Percentiles rank a stretch among this genome's conserved stretches.
These are phyloP conservation scores for Cynopterus sphinx DNA, from an alignment of 2,797 vertebrate genomes.

Conservation along the genomic window DNA sequence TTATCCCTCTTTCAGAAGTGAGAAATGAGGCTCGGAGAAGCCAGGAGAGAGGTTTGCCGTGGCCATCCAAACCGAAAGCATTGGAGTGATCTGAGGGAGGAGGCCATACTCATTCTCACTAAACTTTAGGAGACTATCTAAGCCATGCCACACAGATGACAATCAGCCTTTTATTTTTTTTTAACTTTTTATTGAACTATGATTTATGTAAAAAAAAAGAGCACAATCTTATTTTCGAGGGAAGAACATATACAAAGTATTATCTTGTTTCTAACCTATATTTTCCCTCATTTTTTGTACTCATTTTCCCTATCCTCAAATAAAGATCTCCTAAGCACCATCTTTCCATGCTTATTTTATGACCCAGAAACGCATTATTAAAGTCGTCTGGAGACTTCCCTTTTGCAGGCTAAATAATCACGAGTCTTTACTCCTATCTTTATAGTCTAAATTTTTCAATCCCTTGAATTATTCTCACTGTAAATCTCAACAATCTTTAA, in stretches of 20 bases:
- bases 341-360: not conserved
- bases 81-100: not conserved
- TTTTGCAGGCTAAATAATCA: slow-evolving; percentile 1
- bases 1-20: not conserved
- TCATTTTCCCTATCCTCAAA: not conserved
- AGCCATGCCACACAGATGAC: not conserved
- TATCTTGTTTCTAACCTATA: not conserved
- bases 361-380: not conserved
- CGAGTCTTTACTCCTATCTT: not conserved
- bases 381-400: not conserved
- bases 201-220: not conserved
- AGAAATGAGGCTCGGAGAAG: not conserved
- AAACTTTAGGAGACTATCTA: not conserved
- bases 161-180: not conserved
- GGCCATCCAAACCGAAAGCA: not conserved
- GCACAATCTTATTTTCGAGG: slow-evolving; percentile 25
- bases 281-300: not conserved
- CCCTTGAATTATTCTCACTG: slow-evolving; percentile 14
- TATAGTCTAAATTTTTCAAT: not conserved
- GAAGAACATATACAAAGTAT: not conserved
- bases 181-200: not conserved
- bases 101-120: not conserved
- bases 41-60: not conserved
- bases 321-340: not conserved
- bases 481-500: slow-evolving; percentile 32